These are phyloP conservation scores for Mastomys natalensis DNA, from an alignment of 2,113 vertebrate genomes.

Conservation along the genomic window DNA sequence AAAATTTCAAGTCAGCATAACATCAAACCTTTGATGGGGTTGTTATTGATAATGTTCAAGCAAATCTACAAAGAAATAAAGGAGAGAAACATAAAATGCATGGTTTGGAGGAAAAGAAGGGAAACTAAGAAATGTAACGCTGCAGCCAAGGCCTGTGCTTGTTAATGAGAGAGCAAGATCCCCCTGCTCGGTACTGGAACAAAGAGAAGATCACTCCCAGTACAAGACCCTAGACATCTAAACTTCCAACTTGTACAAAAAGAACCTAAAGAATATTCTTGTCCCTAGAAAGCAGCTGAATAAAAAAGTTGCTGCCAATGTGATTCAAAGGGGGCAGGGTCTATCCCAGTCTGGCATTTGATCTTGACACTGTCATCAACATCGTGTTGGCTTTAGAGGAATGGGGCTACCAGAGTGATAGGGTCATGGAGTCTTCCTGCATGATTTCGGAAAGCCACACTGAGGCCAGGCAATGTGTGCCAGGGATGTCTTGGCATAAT, in stretches of 20 bases:
- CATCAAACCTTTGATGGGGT: no score
- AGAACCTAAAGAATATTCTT: background rate
- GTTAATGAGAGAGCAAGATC: background rate
- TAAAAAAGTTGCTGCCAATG: background rate
- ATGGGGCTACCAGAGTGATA: background rate
- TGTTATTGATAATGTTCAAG: background rate
- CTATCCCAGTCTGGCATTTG: background rate
- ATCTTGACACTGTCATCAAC: background rate
- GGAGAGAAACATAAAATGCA: background rate
- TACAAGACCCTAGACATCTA: background rate
- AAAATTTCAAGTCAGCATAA: background rate
- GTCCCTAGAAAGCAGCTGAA: background rate
- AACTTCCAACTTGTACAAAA: background rate
- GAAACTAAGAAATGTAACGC: background rate
- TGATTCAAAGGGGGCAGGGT: background rate
- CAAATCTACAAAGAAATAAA: background rate
- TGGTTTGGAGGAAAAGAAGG: background rate
- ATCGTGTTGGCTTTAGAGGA: background rate
- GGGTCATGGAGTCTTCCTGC: background rate
- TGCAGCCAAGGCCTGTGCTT: background rate
- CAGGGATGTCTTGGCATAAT: background rate
- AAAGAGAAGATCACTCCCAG: background rate
- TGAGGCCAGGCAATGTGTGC: background rate
- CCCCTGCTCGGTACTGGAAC: background rate
- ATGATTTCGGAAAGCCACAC: background rate